These are phyloP conservation scores for Aleiodes leptofemur DNA, from an alignment of 2,888 invertebrate species.

Conservation along the genomic window DNA sequence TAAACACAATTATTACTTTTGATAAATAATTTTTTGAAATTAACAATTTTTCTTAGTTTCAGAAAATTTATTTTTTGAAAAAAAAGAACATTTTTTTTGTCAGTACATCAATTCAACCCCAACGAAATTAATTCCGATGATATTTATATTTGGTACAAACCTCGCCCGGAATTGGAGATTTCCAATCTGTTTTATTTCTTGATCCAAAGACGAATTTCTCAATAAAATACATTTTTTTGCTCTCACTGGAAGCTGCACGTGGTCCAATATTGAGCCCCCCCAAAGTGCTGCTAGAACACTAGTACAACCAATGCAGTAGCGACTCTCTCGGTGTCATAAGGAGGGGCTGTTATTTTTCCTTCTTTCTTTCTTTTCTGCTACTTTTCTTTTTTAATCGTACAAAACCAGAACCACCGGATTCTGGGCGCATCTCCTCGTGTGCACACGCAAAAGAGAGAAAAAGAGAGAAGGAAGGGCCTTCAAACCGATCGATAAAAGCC, in stretches of 20 bases:
- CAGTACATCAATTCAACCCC: too few relatives aligned
- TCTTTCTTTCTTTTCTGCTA: neutral
- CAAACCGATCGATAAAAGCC: slow-evolving; percentile 50
- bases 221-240: too few relatives aligned
- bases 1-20: too few relatives aligned
- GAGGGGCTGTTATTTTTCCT: neutral
- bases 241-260: too few relatives aligned
- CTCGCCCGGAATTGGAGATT: too few relatives aligned
- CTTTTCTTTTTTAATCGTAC: neutral
- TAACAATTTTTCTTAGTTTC: too few relatives aligned
- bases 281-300: neutral
- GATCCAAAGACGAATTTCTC: neutral
- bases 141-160: too few relatives aligned
- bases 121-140: too few relatives aligned
- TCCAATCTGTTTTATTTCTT: neutral
- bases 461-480: neutral
- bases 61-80: neutral
- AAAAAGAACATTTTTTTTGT: too few relatives aligned
- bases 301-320: slow-evolving; percentile 2
- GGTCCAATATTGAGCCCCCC: too few relatives aligned
- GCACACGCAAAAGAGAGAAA: slow-evolving; percentile 27
- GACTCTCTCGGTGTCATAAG: slow-evolving; percentile 14
- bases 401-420: slow-evolving; percentile 15
- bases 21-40: too few relatives aligned
- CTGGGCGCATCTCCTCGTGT: slow-evolving; percentile 24